Evolutionary conservation across 2,113 vertebrate genomes (phyloP).

Genomic region (Nesoenas mayeri): DNA sequence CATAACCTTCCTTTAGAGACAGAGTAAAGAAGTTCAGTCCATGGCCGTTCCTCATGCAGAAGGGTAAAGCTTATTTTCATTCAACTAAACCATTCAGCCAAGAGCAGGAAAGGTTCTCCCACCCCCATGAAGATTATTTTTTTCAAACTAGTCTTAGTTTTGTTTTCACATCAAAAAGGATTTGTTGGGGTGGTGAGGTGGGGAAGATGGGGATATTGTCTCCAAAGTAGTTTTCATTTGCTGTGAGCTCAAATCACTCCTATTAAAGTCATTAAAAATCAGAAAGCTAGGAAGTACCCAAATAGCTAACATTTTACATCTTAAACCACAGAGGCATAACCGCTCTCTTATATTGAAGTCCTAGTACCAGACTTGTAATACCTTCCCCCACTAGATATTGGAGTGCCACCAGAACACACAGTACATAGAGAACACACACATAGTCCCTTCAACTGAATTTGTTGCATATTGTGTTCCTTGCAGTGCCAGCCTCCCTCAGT

Average conservation of each 20-base stretch:
- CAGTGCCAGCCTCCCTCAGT: neutral
- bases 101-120: neutral
- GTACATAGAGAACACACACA: neutral
- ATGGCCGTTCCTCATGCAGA: neutral
- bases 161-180: neutral
- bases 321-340: neutral
- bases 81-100: neutral
- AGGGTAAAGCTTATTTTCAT: neutral
- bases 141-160: neutral
- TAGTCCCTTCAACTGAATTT: neutral
- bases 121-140: fast-evolving
- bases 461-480: neutral
- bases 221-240: neutral
- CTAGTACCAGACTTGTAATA: neutral
- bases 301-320: neutral
- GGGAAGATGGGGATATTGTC: neutral
- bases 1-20: slow-evolving; percentile 91
- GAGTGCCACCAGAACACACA: neutral
- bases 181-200: neutral
- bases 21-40: neutral
- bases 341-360: neutral
- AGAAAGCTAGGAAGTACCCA: neutral
- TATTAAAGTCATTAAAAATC: neutral
- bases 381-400: neutral
- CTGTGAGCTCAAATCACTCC: neutral